phyloP scores from a whole-genome alignment of 2,888 invertebrate species.

The Drosophila yooni region DNA sequence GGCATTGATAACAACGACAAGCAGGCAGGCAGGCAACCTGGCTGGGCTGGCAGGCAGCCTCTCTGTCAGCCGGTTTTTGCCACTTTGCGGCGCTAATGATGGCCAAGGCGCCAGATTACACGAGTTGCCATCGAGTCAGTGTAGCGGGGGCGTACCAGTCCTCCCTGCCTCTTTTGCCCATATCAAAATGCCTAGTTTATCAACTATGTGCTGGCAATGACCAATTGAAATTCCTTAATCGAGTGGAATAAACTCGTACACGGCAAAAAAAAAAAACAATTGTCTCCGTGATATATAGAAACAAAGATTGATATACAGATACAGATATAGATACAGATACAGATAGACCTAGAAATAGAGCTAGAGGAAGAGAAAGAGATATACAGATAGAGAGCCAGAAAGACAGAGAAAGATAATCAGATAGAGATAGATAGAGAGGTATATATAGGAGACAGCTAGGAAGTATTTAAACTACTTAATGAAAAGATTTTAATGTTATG shows the following conservation, averaged over 20 bases:
- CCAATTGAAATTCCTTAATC: constrained; percentile 70
- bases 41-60: not conserved
- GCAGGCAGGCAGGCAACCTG: constrained; percentile 4
- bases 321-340: not conserved
- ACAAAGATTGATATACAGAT: not conserved
- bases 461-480: not conserved
- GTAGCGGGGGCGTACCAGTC: constrained; percentile 61
- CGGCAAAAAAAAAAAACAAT: not conserved
- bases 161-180: not conserved
- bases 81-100: constrained; percentile 68
- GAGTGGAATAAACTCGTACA: constrained; percentile 68
- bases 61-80: constrained; percentile 61
- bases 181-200: constrained; percentile 24
- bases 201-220: constrained; percentile 34
- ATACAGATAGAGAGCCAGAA: not conserved
- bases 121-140: constrained; percentile 13
- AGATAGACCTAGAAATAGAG: not conserved
- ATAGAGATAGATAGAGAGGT: not conserved
- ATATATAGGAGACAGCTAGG: not conserved
- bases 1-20: constrained; percentile 52
- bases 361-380: not conserved
- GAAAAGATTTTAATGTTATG: not conserved
- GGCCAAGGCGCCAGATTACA: constrained; percentile 47
- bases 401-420: not conserved
- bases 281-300: not conserved